Percentiles rank a stretch among this genome's conserved stretches.
Evolutionary conservation across 2,797 vertebrate genomes (phyloP).

Genomic region (Cirrhinus molitorella): DNA sequence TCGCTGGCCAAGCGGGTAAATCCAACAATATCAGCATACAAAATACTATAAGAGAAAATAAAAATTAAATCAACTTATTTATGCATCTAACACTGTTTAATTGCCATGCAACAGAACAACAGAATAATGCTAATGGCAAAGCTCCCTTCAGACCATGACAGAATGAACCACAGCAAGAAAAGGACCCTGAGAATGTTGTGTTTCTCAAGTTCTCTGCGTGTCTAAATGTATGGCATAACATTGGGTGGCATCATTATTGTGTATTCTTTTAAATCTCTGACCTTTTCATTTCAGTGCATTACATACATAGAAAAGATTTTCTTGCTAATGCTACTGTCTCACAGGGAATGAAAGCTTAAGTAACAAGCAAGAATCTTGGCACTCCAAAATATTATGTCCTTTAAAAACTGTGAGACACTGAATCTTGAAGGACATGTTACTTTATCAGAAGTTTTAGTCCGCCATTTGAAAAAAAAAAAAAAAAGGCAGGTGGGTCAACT

Average conservation of each 20-base stretch:
- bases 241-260: neutral
- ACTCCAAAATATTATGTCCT: conserved; percentile 35
- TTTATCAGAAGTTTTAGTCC: neutral
- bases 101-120: neutral
- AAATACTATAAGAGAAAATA: conserved; percentile 82
- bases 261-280: conserved; percentile 25
- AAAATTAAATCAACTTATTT: neutral
- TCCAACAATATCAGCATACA: conserved; percentile 96
- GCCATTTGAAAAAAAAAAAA: neutral
- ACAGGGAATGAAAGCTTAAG: neutral
- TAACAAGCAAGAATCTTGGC: conserved; percentile 20
- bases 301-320: neutral
- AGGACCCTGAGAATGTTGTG: neutral
- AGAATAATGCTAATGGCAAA: neutral
- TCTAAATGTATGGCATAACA: neutral
- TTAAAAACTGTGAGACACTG: neutral
- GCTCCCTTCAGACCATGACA: conserved; percentile 1
- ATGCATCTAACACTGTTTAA: neutral
- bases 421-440: neutral
- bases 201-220: neutral
- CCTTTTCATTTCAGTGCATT: conserved; percentile 18
- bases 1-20: conserved; percentile 96
- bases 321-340: neutral
- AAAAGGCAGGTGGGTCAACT: no score
- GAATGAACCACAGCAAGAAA: conserved; percentile 1